These are phyloP conservation scores for Catotricha subobsoleta DNA, from an alignment of 2,888 invertebrate genomes.

Conservation along the genomic window DNA sequence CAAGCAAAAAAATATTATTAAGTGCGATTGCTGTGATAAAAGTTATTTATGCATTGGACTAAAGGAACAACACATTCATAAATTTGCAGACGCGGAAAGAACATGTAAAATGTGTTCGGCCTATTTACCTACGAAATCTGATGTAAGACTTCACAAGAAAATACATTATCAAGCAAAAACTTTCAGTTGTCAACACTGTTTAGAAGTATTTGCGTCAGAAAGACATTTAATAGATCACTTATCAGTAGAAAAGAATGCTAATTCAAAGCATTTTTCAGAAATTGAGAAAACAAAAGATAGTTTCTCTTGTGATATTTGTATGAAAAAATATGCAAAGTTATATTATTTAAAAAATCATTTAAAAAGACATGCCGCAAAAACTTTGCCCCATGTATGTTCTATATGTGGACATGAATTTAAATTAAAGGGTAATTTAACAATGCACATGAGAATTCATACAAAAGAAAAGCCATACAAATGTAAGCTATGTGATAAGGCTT, in stretches of 20 bases:
- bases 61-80: not conserved
- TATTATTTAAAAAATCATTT: constrained; percentile 3
- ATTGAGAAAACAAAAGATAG: not conserved
- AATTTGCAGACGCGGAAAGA: not conserved
- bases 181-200: not conserved
- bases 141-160: constrained; percentile 1
- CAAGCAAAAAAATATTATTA: no score
- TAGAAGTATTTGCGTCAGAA: not conserved
- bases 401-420: constrained; percentile 4
- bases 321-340: constrained; percentile 1
- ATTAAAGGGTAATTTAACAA: not conserved
- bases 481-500: constrained; percentile 1
- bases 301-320: not conserved
- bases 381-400: not conserved
- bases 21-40: constrained; percentile 3
- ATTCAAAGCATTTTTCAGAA: not conserved
- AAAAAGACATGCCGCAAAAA: not conserved
- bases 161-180: constrained; percentile 1
- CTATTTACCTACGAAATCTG: not conserved
- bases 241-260: not conserved
- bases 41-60: not conserved
- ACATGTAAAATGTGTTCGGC: constrained; percentile 1
- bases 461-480: constrained; percentile 4
- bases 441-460: not conserved
- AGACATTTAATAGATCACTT: constrained; percentile 1